A percentile compares a stretch with the other conserved stretches of the same genome.
phyloP scores from a whole-genome alignment of 92 coral and sea anemone genomes.

The Epizoanthus rinbou region DNA sequence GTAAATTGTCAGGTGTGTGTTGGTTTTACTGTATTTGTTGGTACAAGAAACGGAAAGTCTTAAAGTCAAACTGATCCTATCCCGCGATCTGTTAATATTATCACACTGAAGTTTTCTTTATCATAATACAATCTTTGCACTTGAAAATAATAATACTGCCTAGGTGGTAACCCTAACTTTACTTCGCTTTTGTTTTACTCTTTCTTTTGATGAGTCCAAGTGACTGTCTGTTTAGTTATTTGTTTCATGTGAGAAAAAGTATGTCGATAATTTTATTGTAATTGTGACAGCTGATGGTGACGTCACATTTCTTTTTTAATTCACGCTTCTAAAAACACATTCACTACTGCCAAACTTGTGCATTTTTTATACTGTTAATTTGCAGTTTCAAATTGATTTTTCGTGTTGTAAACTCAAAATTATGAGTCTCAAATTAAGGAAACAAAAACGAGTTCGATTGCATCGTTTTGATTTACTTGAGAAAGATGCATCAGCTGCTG shows the following conservation, averaged over 20 bases:
- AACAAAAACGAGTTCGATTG: neutral
- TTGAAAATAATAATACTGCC: slow-evolving; percentile 9
- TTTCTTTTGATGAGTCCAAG: neutral
- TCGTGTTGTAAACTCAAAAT: neutral
- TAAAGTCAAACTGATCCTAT: too few species aligned
- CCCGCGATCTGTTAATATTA: too few species aligned
- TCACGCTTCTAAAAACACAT: slow-evolving; percentile 13
- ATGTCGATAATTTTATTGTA: slow-evolving; percentile 21
- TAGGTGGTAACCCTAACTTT: neutral
- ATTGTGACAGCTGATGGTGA: slow-evolving; percentile 23
- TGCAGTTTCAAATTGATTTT: slow-evolving; percentile 3
- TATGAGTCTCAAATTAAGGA: neutral
- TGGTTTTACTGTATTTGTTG: too few species aligned
- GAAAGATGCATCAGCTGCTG: slow-evolving; percentile 36
- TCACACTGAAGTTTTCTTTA: neutral
- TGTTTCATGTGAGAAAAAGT: neutral
- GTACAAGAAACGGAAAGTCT: too few species aligned
- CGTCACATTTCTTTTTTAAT: slow-evolving; percentile 16
- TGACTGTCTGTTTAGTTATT: slow-evolving; percentile 11
- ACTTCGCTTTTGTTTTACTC: neutral
- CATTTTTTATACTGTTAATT: slow-evolving; percentile 23
- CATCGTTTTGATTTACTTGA: neutral
- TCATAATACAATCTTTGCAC: slow-evolving; percentile 8
- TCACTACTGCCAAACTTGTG: slow-evolving; percentile 30
- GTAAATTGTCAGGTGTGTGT: too few species aligned